phyloP scores from a whole-genome alignment of 2,797 vertebrate species.

The Spondyliosoma cantharus region DNA sequence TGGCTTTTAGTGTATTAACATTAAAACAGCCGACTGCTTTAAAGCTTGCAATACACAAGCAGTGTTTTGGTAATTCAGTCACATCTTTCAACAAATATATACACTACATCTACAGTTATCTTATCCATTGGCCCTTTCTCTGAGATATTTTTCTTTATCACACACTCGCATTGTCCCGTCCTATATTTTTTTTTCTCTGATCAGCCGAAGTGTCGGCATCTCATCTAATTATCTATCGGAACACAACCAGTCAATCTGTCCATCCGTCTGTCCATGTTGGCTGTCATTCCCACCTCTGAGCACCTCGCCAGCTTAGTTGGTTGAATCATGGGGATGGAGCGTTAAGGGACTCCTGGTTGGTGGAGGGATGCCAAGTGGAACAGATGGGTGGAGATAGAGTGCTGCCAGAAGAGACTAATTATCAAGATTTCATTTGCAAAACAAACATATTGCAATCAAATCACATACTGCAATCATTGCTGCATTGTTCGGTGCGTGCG shows the following conservation, averaged over 20 bases:
- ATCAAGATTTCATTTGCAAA: slow-evolving; percentile 84
- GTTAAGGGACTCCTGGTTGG: slow-evolving; percentile 78
- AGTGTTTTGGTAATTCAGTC: slow-evolving; percentile 19
- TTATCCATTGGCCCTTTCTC: slow-evolving; percentile 33
- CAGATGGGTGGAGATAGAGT: slow-evolving; percentile 82
- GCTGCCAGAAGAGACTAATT: slow-evolving; percentile 84
- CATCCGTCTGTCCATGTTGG: slow-evolving; percentile 76
- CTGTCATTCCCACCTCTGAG: slow-evolving; percentile 47
- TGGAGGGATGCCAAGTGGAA: slow-evolving; percentile 82
- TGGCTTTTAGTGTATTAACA: slow-evolving; percentile 12
- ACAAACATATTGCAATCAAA: slow-evolving; percentile 88
- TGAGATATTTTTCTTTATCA: slow-evolving; percentile 4
- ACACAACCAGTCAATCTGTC: slow-evolving; percentile 77
- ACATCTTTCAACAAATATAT: slow-evolving; percentile 19
- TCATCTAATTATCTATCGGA: slow-evolving; percentile 79
- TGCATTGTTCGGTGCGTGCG: slow-evolving; percentile 68
- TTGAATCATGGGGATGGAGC: slow-evolving; percentile 68
- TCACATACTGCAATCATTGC: slow-evolving; percentile 81
- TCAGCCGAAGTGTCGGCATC: slow-evolving; percentile 71
- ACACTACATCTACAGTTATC: slow-evolving; percentile 8
- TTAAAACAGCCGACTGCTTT: neutral
- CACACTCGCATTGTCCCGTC: slow-evolving; percentile 49
- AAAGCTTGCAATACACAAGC: slow-evolving; percentile 3
- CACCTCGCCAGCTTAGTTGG: slow-evolving; percentile 66
- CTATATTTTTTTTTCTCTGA: slow-evolving; percentile 47